Evolutionary conservation across 1,140 invertebrate species (phyloP), one percentile per base, ranked within the genome.

Genomic region (Lutraria rhynchaena): DNA sequence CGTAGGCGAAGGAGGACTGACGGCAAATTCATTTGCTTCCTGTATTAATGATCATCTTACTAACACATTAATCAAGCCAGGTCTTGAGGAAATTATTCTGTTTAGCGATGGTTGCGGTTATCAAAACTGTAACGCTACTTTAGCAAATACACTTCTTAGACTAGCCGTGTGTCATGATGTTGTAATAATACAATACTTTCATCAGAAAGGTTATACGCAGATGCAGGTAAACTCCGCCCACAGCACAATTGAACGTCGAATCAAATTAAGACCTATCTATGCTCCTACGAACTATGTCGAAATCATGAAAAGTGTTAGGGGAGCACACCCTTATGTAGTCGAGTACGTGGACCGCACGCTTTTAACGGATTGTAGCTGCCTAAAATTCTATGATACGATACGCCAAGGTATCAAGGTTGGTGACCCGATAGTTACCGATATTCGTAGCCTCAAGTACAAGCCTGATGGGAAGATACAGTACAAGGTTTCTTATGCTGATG

Each of bases 371-470:
- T 61, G 11, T 37, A 33, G 1, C 27, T 24, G 15, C 7, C 7
- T 73, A n/a, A 37, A 51, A 44, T 65, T 55, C 29, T 73, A 60
- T n/a, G 9, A 35, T 4, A 63, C 57, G 49, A 81, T 81, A 19
- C 22, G 78, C 22, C 53, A 70, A 57, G 80, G 70, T 4, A 65
- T 7, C 0, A 53, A 35, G 27, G 69, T 81, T 29, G 78, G 69
- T 41, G 57, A 73, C 35, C 67, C 69, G 9, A 60, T 81, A 22
- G 69, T 81, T 2, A 55, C 78, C 3, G 60, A 81, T 51, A 81
- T 81, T 7, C 31, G 70, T 19, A 19, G 17, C 1, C 24, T 75
- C 19, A 53, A 57, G 22, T 73, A 82, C 61, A 46, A 11, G 17
- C 17, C 55, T n/a, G 35, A 70, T 1, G 73, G 73, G 4, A 22